A percentile compares a stretch with the other conserved stretches of the same genome.
phyloP scores from a whole-genome alignment of 2,888 invertebrate genomes.

The Teleogryllus oceanicus region DNA sequence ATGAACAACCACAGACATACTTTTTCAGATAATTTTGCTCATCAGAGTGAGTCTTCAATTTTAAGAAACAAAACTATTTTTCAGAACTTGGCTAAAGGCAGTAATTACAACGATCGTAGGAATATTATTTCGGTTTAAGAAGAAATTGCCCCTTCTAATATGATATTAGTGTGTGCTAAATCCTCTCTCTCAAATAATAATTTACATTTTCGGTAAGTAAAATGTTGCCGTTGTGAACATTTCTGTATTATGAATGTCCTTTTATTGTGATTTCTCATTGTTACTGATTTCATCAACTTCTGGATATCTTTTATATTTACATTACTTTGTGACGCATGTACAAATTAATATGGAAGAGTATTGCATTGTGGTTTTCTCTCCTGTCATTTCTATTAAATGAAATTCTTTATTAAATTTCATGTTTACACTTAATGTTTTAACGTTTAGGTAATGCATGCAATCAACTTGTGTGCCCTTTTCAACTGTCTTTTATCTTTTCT shows the following conservation, averaged over 20 bases:
- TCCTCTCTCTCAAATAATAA: background rate
- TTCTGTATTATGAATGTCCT: constrained; percentile 18
- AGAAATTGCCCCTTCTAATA: background rate
- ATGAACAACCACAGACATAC: background rate
- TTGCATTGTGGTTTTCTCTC: constrained; percentile 18
- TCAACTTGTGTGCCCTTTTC: constrained; percentile 18
- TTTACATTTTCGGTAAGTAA: constrained; percentile 18
- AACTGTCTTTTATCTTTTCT: background rate
- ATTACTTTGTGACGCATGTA: constrained; percentile 18
- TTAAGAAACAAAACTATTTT: constrained; percentile 6
- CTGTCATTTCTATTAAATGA: constrained; percentile 18
- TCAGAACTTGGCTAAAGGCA: background rate
- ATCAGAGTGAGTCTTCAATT: background rate
- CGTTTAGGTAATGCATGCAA: constrained; percentile 18
- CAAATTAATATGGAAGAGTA: constrained; percentile 18
- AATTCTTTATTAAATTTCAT: constrained; percentile 18
- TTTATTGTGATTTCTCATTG: constrained; percentile 9
- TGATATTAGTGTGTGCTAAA: constrained; percentile 3
- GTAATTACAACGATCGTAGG: constrained; percentile 1
- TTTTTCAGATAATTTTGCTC: background rate
- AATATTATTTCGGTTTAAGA: constrained; percentile 4
- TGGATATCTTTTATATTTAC: constrained; percentile 18
- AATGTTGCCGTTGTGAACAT: constrained; percentile 5
- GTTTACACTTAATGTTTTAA: constrained; percentile 10
- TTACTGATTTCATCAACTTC: constrained; percentile 10